Conservation (phyloP, 2,113 vertebrate species). For the Xenopus tropicalis region DNA sequence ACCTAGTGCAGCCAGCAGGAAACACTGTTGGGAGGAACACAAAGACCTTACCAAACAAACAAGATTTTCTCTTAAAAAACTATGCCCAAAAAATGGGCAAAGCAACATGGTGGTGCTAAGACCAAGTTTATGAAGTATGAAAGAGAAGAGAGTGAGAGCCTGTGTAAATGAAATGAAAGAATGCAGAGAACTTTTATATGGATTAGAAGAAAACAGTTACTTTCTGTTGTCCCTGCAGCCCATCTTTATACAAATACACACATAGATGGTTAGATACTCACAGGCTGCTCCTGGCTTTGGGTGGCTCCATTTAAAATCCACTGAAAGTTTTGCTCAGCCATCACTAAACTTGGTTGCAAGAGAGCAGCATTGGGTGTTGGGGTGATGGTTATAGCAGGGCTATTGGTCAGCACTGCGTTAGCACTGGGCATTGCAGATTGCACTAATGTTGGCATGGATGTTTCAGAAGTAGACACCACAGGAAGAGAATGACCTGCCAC, state of each 20-base stretch:
- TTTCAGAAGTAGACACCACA: conserved; percentile 55
- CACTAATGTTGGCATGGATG: conserved; percentile 70
- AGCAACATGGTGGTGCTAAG: too few species aligned
- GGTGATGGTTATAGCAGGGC: conserved; percentile 69
- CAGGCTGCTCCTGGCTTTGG: conserved; percentile 83
- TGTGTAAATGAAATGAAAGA: neutral
- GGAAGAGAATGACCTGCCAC: conserved; percentile 61
- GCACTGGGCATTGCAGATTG: conserved; percentile 82
- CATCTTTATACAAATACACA: too few species aligned
- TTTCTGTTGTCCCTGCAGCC: too few species aligned
- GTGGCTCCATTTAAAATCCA: conserved; percentile 94
- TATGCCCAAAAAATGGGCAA: too few species aligned
- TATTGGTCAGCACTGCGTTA: conserved; percentile 66
- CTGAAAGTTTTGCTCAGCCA: conserved; percentile 95
- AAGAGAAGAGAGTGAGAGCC: neutral
- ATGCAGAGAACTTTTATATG: neutral
- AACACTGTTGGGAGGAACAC: too few species aligned
- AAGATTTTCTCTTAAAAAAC: too few species aligned
- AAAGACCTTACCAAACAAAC: too few species aligned
- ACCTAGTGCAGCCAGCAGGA: too few species aligned
- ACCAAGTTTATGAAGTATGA: too few species aligned
- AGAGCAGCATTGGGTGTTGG: conserved; percentile 79
- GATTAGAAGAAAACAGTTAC: too few species aligned
- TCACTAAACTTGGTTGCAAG: conserved; percentile 85
- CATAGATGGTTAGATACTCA: conserved; percentile 57